phyloP scores from a whole-genome alignment of 2,113 vertebrate species.

The Pomatorhinus ruficollis region DNA sequence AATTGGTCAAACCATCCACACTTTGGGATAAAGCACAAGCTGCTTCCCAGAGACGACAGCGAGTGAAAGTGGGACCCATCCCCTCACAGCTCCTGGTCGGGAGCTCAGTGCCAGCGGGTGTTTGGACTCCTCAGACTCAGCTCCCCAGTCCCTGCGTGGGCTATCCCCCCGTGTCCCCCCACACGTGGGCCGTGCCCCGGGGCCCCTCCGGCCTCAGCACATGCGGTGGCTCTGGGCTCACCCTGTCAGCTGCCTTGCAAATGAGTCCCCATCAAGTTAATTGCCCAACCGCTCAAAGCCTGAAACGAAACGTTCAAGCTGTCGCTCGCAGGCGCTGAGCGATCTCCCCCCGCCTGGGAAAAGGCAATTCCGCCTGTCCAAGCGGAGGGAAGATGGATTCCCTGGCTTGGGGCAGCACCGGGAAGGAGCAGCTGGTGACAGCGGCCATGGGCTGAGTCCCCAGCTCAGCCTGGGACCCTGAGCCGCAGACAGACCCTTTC shows the following conservation, averaged over 20 bases:
- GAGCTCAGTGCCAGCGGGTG: rapidly evolving
- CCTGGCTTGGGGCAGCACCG: background rate
- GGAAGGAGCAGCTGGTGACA: background rate
- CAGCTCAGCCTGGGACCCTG: background rate
- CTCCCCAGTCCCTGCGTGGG: rapidly evolving
- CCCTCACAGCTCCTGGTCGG: rapidly evolving
- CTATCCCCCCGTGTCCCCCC: background rate
- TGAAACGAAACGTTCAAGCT: constrained; percentile 31
- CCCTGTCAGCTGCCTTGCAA: background rate
- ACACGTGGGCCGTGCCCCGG: rapidly evolving
- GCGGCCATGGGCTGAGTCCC: rapidly evolving
- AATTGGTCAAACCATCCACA: background rate
- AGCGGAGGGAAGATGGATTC: background rate
- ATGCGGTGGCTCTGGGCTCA: background rate
- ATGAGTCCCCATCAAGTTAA: constrained; percentile 54
- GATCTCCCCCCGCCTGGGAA: background rate
- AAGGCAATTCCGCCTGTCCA: constrained; percentile 39
- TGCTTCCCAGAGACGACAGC: rapidly evolving
- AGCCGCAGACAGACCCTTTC: background rate
- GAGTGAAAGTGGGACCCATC: background rate
- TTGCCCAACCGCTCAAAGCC: constrained; percentile 11
- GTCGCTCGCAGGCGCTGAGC: background rate
- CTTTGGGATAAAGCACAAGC: background rate
- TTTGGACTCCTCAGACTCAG: background rate
- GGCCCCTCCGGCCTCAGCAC: background rate